phyloP scores from a whole-genome alignment of 2,888 invertebrate genomes.

The Heliconius aoede region DNA sequence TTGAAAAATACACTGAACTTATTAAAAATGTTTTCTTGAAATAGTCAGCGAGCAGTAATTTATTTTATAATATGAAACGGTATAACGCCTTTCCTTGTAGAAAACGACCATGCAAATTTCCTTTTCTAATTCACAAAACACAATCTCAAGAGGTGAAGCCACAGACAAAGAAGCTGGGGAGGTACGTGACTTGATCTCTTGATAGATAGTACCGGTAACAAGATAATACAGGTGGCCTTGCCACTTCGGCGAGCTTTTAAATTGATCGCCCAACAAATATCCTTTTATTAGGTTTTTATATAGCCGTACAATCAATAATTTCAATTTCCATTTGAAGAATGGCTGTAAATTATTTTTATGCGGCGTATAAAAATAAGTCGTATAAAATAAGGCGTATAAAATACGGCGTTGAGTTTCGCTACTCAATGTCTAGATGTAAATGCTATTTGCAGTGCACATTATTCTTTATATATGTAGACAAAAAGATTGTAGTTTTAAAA shows the following conservation, averaged over 20 bases:
- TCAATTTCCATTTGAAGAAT: not conserved
- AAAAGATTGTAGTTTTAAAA: not conserved
- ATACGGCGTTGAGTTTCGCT: not conserved
- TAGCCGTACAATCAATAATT: not conserved
- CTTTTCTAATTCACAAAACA: conserved; percentile 22
- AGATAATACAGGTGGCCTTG: conserved; percentile 20
- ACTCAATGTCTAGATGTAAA: not conserved
- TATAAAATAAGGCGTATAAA: too few relatives aligned
- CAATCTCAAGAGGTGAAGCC: conserved; percentile 19
- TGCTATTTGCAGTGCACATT: too few relatives aligned
- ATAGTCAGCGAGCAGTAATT: conserved; percentile 14
- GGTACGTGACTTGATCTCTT: conserved; percentile 28
- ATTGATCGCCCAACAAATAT: conserved; percentile 19
- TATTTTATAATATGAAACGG: conserved; percentile 13
- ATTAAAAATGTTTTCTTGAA: conserved; percentile 12
- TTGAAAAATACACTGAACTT: conserved; percentile 16
- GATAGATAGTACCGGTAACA: conserved; percentile 24
- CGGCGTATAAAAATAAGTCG: too few relatives aligned
- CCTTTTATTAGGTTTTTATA: not conserved
- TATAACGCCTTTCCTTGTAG: not conserved
- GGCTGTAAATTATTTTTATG: too few relatives aligned
- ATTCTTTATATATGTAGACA: too few relatives aligned
- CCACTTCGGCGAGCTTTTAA: conserved; percentile 5
- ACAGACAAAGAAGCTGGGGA: conserved; percentile 21
- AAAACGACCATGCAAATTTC: conserved; percentile 18